These are phyloP conservation scores for Nasua narica DNA, from an alignment of 2,797 vertebrate genomes.

Conservation along the genomic window DNA sequence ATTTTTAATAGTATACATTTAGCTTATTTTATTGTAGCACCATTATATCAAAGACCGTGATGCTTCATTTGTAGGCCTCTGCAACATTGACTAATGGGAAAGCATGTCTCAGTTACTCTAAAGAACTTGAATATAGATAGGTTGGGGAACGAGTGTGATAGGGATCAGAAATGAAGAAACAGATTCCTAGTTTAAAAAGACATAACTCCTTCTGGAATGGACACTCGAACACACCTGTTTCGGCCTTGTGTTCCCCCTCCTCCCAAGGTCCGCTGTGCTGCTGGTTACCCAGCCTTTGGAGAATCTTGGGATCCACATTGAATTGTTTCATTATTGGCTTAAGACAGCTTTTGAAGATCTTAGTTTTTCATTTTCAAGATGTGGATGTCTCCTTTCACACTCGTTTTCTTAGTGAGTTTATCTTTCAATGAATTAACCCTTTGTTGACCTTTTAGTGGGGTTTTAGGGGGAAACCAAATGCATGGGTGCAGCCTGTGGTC, in stretches of 20 bases:
- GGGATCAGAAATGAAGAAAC: not conserved
- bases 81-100: rapidly evolving
- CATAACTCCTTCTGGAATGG: not conserved
- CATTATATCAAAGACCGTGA: not conserved
- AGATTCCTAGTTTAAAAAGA: not conserved
- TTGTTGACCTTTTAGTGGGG: not conserved
- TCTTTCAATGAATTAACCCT: not conserved
- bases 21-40: not conserved
- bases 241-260: not conserved
- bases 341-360: not conserved
- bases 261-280: not conserved
- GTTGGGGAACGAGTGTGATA: not conserved
- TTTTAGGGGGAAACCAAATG: not conserved
- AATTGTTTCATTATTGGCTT: not conserved
- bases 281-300: not conserved
- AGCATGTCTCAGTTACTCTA: rapidly evolving
- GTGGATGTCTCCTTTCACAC: not conserved
- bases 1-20: not conserved
- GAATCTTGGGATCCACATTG: not conserved
- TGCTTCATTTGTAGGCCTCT: not conserved
- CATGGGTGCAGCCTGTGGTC: not conserved
- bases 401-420: not conserved
- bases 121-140: not conserved
- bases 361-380: constrained; percentile 5
- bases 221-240: rapidly evolving